Evolutionary conservation across 2,888 invertebrate genomes (phyloP), one percentile per base, ranked within the genome.

Genomic region (Fragum sueziense): DNA sequence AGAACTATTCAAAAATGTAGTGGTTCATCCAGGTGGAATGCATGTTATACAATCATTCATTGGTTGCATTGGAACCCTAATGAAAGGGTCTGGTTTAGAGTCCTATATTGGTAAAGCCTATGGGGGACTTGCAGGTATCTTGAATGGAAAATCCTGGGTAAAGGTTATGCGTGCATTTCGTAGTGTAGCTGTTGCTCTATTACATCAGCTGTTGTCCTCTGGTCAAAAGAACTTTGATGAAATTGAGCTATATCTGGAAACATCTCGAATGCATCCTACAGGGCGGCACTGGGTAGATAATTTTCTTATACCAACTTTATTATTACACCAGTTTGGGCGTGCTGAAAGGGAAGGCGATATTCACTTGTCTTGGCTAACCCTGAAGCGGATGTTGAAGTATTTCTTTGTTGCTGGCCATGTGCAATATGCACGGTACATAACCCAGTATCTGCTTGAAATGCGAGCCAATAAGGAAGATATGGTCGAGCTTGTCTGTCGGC

Each of bases 311-410:
- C 73, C 73, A 61, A 51, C 65, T n/a, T 31, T 73, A 20, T 31
- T 65, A 22, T 65, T 65, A n/a, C 47, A 29, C 41, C n/a, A n/a
- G n/a, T n/a, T n/a, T n/a, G n/a, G n/a, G n/a, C n/a, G 59, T 29
- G 74, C 74, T 57, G 74, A 74, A 47, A 33, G 74, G 31, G 69
- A 74, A 69, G 74, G 74, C 14, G 61, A 74, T 31, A 22, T 51
- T 17, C 41, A 51, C 7, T 47, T 73, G 65, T 65, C 31, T 27
- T 17, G 25, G n/a, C 27, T 51, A 31, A 31, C 11, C 7, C 3
- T 51, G 69, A 54, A 37, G 51, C 14, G 27, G 4, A 61, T 59
- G 14, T 17, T 54, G 22, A 54, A 54, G n/a, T 54, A 54, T n/a
- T 54, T 54, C 54, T 54, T 41, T 17, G 11, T 54, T 54, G 54